A percentile compares a stretch with the other conserved stretches of the same genome.
Conservation (phyloP, 1,140 invertebrate species). For the Ceratosolen solmsi region DNA sequence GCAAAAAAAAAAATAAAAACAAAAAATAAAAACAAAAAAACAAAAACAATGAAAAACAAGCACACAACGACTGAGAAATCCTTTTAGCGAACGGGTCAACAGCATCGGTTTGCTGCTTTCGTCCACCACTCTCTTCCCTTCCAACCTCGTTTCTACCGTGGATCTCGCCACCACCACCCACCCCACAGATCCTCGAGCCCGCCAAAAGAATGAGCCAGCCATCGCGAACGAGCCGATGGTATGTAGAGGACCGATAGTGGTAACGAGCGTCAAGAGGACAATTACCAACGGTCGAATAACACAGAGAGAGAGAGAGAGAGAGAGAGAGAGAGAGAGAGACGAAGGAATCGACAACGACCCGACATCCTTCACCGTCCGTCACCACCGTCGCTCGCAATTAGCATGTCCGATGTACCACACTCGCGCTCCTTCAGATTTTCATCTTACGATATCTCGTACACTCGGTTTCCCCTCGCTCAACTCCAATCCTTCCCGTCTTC, state of each 20-base stretch:
- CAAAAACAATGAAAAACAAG: not conserved
- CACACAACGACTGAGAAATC: not conserved
- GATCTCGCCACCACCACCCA: no score
- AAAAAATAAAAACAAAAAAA: not conserved
- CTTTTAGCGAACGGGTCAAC: slow-evolving; percentile 1
- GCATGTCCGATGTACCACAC: not conserved
- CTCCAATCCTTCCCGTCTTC: no score
- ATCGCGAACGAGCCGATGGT: slow-evolving; percentile 58
- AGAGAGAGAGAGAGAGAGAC: slow-evolving; percentile 56
- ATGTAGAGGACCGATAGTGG: slow-evolving; percentile 59
- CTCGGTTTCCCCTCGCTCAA: no score
- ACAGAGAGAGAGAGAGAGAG: no score
- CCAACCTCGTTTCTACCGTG: no score
- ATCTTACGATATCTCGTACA: no score
- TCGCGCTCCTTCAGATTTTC: not conserved
- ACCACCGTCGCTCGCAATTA: not conserved
- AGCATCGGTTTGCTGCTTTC: no score
- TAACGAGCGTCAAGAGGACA: slow-evolving; percentile 64
- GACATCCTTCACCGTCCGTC: slow-evolving; percentile 13
- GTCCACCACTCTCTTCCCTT: no score
- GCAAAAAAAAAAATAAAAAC: no score
- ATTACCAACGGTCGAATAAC: slow-evolving; percentile 64
- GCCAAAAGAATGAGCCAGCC: not conserved
- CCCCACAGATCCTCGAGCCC: not conserved
- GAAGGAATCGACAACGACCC: slow-evolving; percentile 52